phyloP scores from a whole-genome alignment of 2,888 invertebrate species.

The Oxyteleia sp. region DNA sequence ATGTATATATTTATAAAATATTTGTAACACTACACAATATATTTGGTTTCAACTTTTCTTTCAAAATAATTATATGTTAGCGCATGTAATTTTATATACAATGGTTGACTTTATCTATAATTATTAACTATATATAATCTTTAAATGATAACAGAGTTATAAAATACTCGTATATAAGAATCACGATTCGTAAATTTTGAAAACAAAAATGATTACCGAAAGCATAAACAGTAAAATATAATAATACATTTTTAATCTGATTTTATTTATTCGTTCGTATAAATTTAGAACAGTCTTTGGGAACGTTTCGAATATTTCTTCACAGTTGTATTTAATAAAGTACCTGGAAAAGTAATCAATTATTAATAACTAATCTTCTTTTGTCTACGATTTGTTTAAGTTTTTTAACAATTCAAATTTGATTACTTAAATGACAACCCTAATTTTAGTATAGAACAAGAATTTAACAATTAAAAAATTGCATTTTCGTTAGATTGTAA shows the following conservation, averaged over 20 bases:
- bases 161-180: constrained; percentile 35
- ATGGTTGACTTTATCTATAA: constrained; percentile 44
- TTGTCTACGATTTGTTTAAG: too few relatives aligned
- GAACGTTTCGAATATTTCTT: too few relatives aligned
- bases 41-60: constrained; percentile 53
- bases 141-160: constrained; percentile 47
- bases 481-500: too few relatives aligned
- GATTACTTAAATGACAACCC: too few relatives aligned
- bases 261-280: constrained; percentile 62
- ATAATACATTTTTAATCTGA: constrained; percentile 50
- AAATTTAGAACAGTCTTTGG: too few relatives aligned
- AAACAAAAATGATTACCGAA: constrained; percentile 43
- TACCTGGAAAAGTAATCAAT: too few relatives aligned
- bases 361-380: too few relatives aligned
- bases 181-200: constrained; percentile 35
- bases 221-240: constrained; percentile 54
- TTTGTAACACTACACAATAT: constrained; percentile 64
- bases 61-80: constrained; percentile 47
- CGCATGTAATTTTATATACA: constrained; percentile 54
- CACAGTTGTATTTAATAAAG: too few relatives aligned
- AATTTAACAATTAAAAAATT: too few relatives aligned
- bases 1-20: constrained; percentile 34
- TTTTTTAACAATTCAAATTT: too few relatives aligned
- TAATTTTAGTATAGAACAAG: too few relatives aligned
- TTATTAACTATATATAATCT: constrained; percentile 58